Evolutionary conservation across 2,797 vertebrate species (phyloP), one percentile per base, ranked within the genome.

Genomic region (Thaleichthys pacificus): DNA sequence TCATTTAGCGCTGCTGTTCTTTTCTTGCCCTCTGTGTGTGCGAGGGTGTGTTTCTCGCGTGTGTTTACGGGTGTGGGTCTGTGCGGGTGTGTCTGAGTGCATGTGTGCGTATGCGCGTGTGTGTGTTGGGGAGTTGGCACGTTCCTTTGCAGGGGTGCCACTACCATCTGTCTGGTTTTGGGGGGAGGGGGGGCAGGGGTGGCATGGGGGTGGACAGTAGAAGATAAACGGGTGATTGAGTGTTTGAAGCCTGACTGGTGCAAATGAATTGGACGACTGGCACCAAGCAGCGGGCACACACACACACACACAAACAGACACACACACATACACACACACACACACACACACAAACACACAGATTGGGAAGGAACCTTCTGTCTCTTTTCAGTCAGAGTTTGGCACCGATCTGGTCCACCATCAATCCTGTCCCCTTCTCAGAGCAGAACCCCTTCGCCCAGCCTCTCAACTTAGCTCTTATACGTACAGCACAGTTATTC

Each of bases 341-440:
- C 79, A 81, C 77, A 80, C 84, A 85, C 80, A 76, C 76, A 77
- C 69, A 78, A 61, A 74, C 66, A 66, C 61, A 60, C 77, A 86
- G 79, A 82, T 90, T 89, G 86, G 82, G 87, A 87, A 77, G 82
- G 81, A 73, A 84, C 82, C 80, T 84, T 87, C 89, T 89, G 89
- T 86, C 91, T 89, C 87, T 86, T 85, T 87, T 87, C 87, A 82
- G 80, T 82, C 80, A 72, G 84, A 73, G 74, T 80, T 75, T 22
- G 74, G 30, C 73, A 47, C 88, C 79, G 28, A 65, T 69, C 64
- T 42, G 83, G 76, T 68, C 81, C 78, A 70, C 84, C 69, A 84
- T 87, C 84, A 80, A 91, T 90, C 88, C 82, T 86, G 19, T 19
- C 32, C 21, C 21, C 28, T 66, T 89, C 87, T 86, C 77, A 60